Base-by-base conservation (phyloP, 2,888 invertebrate genomes). In the Beris chalybata region DNA sequence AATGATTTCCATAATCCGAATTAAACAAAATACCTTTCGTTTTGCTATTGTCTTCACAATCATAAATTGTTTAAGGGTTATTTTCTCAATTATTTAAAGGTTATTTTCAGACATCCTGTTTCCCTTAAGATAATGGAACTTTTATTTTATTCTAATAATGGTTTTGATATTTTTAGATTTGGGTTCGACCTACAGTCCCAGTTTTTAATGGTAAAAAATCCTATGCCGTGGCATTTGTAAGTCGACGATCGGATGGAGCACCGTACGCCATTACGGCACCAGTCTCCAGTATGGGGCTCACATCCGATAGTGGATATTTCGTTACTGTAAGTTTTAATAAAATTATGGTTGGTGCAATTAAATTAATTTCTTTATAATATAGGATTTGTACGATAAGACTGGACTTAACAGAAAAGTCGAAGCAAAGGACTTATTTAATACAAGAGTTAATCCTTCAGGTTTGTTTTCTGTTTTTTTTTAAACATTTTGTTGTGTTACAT, bases 171-270 rank as follows among this genome's bases (percentile, higher is more conserved):
- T 48, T n/a, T 13, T 12, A 79, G 79, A 76, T 78, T 57, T 83
- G 83, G 83, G 73, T 75, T 2, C 76, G 83, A 67, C 80, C 81
- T 45, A 76, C 83, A 29, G 74, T 74, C 4, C 83, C 83, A 1
- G 69, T 75, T 5, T 31, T 64, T 2, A 70, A 69, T 30, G 76
- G 76, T 12, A 72, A 81, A 44, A 72, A 78, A 71, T 86, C 82
- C 2, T 82, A 79, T 73, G 83, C 83, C n/a, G 73, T 83, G 12
- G 83, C 82, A 38, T 80, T 82, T 71, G 78, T 81, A 3, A 83
- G 81, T 67, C 77, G 77, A 4, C 78, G 82, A 1, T 69, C 74
- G 4, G 82, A 82, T 73, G 83, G 83, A 11, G 73, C 77, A 13
- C 82, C 83, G 2, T 77, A 75, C 66, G 64, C 74, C 7, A 71